These are phyloP conservation scores for Lypha dubia DNA, from an alignment of 2,888 invertebrate species.

Conservation along the genomic window DNA sequence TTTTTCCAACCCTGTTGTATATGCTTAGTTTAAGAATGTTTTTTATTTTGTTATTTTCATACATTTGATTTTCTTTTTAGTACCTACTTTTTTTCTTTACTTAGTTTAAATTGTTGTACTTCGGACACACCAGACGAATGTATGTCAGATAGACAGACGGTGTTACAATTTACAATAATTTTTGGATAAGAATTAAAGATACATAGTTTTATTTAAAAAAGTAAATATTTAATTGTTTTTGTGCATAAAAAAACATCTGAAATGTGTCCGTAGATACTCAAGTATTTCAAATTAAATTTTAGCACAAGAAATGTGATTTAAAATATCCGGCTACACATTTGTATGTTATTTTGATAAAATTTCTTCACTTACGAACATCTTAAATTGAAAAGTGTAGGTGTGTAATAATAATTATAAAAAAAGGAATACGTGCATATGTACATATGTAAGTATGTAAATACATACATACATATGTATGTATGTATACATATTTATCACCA, in stretches of 20 bases:
- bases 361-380: background rate
- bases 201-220: conserved; percentile 32
- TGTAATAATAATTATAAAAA: background rate
- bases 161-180: conserved; percentile 9
- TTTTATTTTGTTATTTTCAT: background rate
- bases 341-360: background rate
- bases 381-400: background rate
- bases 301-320: conserved; percentile 6
- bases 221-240: background rate
- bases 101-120: conserved; percentile 38
- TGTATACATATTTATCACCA: background rate
- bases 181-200: conserved; percentile 20
- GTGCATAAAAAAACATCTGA: conserved; percentile 12
- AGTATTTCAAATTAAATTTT: background rate
- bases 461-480: background rate
- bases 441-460: background rate
- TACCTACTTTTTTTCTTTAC: background rate
- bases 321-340: background rate
- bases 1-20: background rate
- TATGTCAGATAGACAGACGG: background rate
- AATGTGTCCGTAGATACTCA: background rate
- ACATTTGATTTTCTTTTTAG: conserved; percentile 3
- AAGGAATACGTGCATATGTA: background rate
- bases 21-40: background rate
- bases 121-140: background rate